These are phyloP conservation scores for Molothrus aeneus DNA, from an alignment of 2,797 vertebrate genomes.

Conservation along the genomic window DNA sequence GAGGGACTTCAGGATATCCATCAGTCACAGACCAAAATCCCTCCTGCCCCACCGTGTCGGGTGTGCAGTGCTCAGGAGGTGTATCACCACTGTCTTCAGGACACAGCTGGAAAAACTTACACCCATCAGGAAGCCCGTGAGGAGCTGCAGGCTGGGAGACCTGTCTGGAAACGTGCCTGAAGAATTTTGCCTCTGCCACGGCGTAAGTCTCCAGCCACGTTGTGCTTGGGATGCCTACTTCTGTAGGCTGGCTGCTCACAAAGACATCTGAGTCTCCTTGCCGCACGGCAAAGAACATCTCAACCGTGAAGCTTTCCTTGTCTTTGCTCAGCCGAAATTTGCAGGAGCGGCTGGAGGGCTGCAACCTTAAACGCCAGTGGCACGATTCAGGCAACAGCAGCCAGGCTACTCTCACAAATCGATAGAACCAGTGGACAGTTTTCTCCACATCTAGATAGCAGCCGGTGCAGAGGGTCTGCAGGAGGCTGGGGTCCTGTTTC, in stretches of 20 bases:
- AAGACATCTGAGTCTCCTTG: not conserved
- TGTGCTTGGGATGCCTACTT: not conserved
- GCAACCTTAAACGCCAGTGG: not conserved
- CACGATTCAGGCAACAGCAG: not conserved
- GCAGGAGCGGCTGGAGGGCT: not conserved
- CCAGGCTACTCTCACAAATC: not conserved
- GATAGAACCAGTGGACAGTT: not conserved
- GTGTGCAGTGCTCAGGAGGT: not conserved
- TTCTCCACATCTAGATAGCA: not conserved
- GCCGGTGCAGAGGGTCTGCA: not conserved
- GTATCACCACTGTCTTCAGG: not conserved
- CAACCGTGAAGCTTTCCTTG: not conserved
- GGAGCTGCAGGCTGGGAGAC: not conserved
- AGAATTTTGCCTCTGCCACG: not conserved
- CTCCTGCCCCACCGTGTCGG: accelerated
- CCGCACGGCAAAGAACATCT: not conserved
- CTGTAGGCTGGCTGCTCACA: not conserved
- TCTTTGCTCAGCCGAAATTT: not conserved
- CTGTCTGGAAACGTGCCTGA: not conserved
- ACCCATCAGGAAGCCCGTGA: not conserved
- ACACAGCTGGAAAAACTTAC: not conserved
- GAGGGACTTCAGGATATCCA: not conserved
- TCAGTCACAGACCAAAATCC: accelerated
- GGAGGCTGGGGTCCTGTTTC: not conserved
- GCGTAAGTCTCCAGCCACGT: not conserved